Evolutionary conservation across 2,113 vertebrate species (phyloP).

Genomic region (Psophia crepitans): DNA sequence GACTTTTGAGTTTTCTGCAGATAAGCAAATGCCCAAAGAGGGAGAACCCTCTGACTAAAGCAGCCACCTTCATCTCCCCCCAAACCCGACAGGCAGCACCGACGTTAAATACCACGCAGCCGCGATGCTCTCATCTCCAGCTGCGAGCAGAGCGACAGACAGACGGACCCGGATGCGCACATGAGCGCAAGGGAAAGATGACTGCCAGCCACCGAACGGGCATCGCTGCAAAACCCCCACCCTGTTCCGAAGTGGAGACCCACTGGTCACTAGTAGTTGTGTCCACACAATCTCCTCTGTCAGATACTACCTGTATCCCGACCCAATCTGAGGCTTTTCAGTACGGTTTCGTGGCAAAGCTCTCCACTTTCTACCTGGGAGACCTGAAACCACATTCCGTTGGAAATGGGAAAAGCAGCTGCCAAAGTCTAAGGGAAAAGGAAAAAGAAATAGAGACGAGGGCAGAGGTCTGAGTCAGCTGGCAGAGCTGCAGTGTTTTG

Average conservation of each 20-base stretch:
- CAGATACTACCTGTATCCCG: background rate
- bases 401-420: background rate
- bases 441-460: background rate
- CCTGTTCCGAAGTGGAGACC: rapidly evolving
- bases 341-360: background rate
- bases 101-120: rapidly evolving
- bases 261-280: rapidly evolving
- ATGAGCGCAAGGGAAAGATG: rapidly evolving
- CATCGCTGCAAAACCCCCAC: no score
- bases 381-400: rapidly evolving
- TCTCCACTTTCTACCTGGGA: background rate
- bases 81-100: no score
- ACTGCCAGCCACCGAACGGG: background rate
- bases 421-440: background rate
- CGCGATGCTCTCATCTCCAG: background rate
- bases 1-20: background rate
- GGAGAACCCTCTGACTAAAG: background rate
- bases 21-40: background rate
- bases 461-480: background rate
- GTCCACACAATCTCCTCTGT: background rate
- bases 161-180: no score
- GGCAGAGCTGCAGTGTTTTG: background rate
- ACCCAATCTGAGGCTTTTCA: background rate
- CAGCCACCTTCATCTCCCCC: background rate
- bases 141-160: background rate